Evolutionary conservation across 64 coral and sea anemone species (phyloP).

Genomic region (Cladopsammia gracilis): DNA sequence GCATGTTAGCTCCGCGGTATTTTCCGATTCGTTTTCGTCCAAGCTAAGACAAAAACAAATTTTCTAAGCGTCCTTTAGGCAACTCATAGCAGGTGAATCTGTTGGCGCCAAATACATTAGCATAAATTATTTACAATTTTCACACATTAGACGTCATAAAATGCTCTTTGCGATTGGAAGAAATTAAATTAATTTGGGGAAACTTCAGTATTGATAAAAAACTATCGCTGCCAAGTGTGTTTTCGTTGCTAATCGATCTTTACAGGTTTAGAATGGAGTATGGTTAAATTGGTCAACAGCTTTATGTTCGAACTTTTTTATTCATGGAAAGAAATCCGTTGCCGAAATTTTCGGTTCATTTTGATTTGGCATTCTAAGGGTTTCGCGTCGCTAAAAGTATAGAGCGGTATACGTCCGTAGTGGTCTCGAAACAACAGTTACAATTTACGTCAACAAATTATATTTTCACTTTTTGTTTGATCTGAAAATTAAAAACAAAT

Average conservation of each 20-base stretch:
- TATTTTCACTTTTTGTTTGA: too few relatives aligned
- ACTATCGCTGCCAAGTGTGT: background rate
- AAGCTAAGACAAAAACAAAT: background rate
- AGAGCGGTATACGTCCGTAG: too few relatives aligned
- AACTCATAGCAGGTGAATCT: background rate
- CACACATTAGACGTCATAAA: background rate
- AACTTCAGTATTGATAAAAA: background rate
- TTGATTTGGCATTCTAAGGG: too few relatives aligned
- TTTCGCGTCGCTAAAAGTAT: too few relatives aligned
- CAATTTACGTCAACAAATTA: too few relatives aligned
- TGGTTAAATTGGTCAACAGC: too few relatives aligned
- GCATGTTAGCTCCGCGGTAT: background rate
- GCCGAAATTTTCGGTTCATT: too few relatives aligned
- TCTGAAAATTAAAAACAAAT: too few relatives aligned
- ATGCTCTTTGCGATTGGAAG: background rate
- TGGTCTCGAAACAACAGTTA: too few relatives aligned
- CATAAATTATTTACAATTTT: conserved; percentile 34
- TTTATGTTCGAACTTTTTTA: too few relatives aligned
- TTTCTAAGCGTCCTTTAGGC: background rate
- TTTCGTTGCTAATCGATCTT: background rate
- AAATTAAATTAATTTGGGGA: background rate
- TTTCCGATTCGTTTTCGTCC: background rate
- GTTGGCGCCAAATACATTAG: conserved; percentile 16
- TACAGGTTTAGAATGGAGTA: too few relatives aligned
- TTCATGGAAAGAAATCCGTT: too few relatives aligned